Evolutionary conservation across 2,113 vertebrate species (phyloP).

Genomic region (Paedocypris sp.): DNA sequence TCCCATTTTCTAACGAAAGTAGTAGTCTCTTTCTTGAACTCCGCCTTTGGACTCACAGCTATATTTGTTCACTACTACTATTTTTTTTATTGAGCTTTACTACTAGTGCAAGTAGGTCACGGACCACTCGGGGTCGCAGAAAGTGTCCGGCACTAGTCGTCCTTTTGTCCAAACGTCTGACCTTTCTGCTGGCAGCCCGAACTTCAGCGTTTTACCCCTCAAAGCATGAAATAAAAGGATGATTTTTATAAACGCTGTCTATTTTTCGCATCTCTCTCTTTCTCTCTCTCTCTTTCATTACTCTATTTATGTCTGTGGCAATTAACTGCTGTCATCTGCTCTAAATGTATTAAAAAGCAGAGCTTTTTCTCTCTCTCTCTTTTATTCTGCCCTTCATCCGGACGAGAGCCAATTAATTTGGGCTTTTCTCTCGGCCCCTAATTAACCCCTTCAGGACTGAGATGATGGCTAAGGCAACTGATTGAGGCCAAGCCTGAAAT

Average conservation of each 20-base stretch:
- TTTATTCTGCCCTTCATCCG: constrained; percentile 40
- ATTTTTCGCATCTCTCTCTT: constrained; percentile 4
- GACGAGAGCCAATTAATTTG: constrained; percentile 55
- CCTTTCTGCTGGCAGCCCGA: constrained; percentile 11
- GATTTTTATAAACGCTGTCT: constrained; percentile 15
- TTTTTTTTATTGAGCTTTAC: too few species aligned
- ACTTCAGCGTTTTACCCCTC: constrained; percentile 8
- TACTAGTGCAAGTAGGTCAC: too few species aligned
- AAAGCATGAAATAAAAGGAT: constrained; percentile 7
- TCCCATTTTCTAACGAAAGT: too few species aligned
- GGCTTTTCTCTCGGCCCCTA: constrained; percentile 49
- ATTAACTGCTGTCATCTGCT: constrained; percentile 45
- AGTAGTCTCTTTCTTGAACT: too few species aligned
- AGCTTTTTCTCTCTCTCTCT: constrained; percentile 19
- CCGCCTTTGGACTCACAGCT: too few species aligned
- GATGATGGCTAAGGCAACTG: constrained; percentile 52
- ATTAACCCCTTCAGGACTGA: constrained; percentile 62
- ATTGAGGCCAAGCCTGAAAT: constrained; percentile 59
- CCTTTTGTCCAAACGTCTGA: constrained; percentile 8
- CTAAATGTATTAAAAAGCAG: constrained; percentile 39
- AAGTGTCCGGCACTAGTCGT: neutral
- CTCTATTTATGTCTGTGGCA: constrained; percentile 34
- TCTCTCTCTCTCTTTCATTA: constrained; percentile 23
- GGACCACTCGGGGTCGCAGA: too few species aligned
- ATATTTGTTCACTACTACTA: too few species aligned